phyloP scores from a whole-genome alignment of 2,113 vertebrate genomes.

The Upupa epops region DNA sequence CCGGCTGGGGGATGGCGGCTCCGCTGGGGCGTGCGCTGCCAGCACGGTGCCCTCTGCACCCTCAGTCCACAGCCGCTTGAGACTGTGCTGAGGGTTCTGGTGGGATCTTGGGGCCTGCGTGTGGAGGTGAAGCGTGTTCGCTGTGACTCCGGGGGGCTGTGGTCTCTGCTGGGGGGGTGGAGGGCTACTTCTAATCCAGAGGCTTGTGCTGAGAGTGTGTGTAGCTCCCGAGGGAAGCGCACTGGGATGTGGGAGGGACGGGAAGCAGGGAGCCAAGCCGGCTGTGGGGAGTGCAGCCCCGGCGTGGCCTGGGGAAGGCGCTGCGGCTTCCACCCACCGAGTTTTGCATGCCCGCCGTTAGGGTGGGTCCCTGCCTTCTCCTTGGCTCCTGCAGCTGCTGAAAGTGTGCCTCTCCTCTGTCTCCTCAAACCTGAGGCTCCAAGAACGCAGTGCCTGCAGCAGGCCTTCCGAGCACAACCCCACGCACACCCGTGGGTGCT shows the following conservation, averaged over 20 bases:
- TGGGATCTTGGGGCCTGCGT: not conserved
- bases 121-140: not conserved
- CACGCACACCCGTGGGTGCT: conserved; percentile 44
- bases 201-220: not conserved
- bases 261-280: not conserved
- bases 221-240: not conserved
- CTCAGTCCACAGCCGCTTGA: not conserved
- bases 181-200: not conserved
- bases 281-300: not conserved
- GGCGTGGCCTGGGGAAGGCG: not conserved
- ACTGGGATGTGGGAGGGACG: not conserved
- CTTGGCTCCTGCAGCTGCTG: not conserved
- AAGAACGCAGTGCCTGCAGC: conserved; percentile 39
- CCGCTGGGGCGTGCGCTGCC: not conserved
- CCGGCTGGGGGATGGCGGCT: too few relatives aligned
- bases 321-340: not conserved
- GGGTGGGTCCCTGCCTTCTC: not conserved
- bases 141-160: not conserved
- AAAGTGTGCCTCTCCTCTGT: conserved; percentile 22
- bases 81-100: not conserved
- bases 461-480: conserved; percentile 45
- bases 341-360: conserved; percentile 2
- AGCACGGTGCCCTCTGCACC: not conserved
- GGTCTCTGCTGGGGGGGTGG: not conserved
- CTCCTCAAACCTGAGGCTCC: conserved; percentile 49